These are phyloP conservation scores for Myrmophylax atrothorax DNA, from an alignment of 2,113 vertebrate genomes.

Conservation along the genomic window DNA sequence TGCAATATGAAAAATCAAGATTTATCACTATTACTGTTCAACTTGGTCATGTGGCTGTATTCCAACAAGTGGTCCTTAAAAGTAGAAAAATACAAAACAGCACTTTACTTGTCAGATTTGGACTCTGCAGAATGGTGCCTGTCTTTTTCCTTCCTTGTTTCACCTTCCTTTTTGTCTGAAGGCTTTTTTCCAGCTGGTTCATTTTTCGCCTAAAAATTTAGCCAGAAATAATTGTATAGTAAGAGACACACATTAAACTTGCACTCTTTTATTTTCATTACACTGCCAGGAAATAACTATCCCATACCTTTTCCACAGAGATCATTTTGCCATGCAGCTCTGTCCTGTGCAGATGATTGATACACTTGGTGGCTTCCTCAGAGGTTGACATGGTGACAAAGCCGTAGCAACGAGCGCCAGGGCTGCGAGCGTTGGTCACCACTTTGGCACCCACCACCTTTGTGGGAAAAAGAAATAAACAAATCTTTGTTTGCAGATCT, in stretches of 20 bases:
- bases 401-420: constrained; percentile 94
- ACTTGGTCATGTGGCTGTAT: background rate
- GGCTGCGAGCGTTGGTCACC: constrained; percentile 95
- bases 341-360: constrained; percentile 91
- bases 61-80: background rate
- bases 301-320: constrained; percentile 90
- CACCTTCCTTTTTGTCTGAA: constrained; percentile 82
- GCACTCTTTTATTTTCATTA: background rate
- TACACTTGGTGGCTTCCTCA: constrained; percentile 93
- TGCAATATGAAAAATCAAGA: background rate
- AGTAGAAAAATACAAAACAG: background rate
- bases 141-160: constrained; percentile 82
- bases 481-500: background rate
- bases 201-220: constrained; percentile 88
- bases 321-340: constrained; percentile 97
- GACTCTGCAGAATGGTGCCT: constrained; percentile 85
- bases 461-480: background rate
- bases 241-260: background rate
- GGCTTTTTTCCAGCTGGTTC: constrained; percentile 93
- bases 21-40: background rate
- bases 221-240: background rate
- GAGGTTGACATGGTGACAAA: constrained; percentile 95
- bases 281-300: background rate
- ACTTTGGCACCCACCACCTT: constrained; percentile 97
- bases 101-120: constrained; percentile 83